Base-by-base conservation (phyloP, 37 sponge, comb jelly and placozoan genomes). In the Lycopodina hypogea region DNA sequence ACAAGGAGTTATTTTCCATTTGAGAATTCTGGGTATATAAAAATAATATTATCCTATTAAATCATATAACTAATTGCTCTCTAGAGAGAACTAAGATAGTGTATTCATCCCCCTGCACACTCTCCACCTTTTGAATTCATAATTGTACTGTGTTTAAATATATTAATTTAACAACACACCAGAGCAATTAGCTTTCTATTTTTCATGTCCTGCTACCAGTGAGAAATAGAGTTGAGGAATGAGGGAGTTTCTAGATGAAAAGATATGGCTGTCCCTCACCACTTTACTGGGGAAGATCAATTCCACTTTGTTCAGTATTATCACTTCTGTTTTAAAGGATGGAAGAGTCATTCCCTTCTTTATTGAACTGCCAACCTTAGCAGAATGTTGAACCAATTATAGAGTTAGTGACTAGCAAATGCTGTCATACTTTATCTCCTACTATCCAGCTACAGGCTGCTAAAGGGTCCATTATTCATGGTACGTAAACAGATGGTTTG, bases 181-280 rank as follows among this genome's bases (percentile, higher is more conserved):
- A 71, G 29, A 36, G 81, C 42, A 24, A 89, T 93, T 24, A 68
- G 23, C 17, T 48, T 28, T 56, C 90, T 85, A 78, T 93, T 93
- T 57, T 83, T 61, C 94, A 93, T 93, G 77, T 93, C 94, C 67
- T 69, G 35, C 60, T 93, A 90, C 94, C 94, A 93, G 4, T 70
- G 75, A 12, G 94, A 90, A 1, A 93, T 93, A 93, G 22, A 80
- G 37, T 50, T 60, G 71, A 1, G 94, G 94, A 34, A 93, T 86
- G 84, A 93, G 56, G 0, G 94, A 90, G 76, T 93, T 90, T 53
- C 72, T 34, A 26, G 75, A 56, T 1, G 94, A 93, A 51, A 89
- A 89, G 34, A 65, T 11, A 24, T 12, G 35, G 26, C 30, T 65
- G 34, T 65, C 66, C 1, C 66, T 30, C 34, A 65, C 66, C 30